Evolutionary conservation across 1,140 invertebrate genomes (phyloP).

Genomic region (Ctenoplectra terminalis): DNA sequence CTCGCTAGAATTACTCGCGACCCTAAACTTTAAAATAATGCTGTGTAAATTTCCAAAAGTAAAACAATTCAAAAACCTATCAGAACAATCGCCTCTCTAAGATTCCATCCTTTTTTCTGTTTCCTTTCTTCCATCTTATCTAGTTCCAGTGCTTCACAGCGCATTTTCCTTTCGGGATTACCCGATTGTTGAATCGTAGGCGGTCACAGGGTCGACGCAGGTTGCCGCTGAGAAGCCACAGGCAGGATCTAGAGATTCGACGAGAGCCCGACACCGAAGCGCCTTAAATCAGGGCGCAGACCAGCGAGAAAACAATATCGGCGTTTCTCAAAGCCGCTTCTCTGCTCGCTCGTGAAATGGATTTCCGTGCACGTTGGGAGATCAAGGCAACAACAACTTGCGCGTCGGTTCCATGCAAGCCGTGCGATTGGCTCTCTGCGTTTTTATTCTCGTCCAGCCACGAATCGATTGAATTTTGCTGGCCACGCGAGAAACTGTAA

Average conservation of each 20-base stretch:
- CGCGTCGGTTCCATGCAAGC: background rate
- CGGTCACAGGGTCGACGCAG: background rate
- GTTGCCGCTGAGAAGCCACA: background rate
- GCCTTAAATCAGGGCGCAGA: slow-evolving; percentile 21
- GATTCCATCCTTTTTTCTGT: too few relatives aligned
- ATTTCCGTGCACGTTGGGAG: slow-evolving; percentile 31
- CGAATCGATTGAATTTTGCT: slow-evolving; percentile 14
- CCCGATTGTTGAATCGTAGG: background rate
- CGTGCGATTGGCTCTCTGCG: background rate
- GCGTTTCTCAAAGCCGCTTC: slow-evolving; percentile 19
- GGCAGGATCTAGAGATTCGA: slow-evolving; percentile 9
- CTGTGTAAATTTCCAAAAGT: too few relatives aligned
- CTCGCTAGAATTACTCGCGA: too few relatives aligned
- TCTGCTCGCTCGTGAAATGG: slow-evolving; percentile 31
- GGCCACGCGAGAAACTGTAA: slow-evolving; percentile 8
- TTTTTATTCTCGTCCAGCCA: slow-evolving; percentile 11
- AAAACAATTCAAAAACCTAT: too few relatives aligned
- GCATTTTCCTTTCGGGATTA: slow-evolving; percentile 5
- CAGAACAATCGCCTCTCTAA: background rate
- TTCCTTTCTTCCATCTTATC: background rate
- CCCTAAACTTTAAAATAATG: too few relatives aligned
- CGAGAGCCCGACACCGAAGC: slow-evolving; percentile 10
- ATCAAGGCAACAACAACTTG: slow-evolving; percentile 25
- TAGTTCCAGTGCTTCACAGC: too few relatives aligned
- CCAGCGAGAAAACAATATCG: slow-evolving; percentile 34